Evolutionary conservation across 2,113 vertebrate genomes (phyloP).

Genomic region (Eulemur rufifrons): DNA sequence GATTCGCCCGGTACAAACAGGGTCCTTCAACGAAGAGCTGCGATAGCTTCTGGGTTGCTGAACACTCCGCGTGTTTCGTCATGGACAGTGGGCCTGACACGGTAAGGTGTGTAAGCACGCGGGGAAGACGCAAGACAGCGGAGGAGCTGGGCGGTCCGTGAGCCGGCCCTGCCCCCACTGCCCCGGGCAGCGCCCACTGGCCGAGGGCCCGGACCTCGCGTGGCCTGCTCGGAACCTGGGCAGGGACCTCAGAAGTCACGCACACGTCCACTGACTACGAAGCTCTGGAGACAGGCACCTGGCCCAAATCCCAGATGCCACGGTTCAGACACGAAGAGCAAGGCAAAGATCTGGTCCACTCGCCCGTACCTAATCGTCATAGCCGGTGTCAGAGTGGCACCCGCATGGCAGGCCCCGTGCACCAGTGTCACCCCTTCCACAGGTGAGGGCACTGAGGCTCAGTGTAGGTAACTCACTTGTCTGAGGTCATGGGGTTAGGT

Average conservation of each 20-base stretch:
- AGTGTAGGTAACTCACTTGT: background rate
- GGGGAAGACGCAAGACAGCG: background rate
- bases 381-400: background rate
- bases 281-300: background rate
- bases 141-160: background rate
- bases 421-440: background rate
- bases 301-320: background rate
- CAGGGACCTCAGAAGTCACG: background rate
- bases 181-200: background rate
- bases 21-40: background rate
- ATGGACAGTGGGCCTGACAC: background rate
- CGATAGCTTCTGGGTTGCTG: background rate
- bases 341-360: background rate
- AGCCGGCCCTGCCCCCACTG: background rate
- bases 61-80: conserved; percentile 11
- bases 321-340: background rate
- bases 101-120: background rate
- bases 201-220: background rate
- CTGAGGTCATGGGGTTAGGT: background rate
- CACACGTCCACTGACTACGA: background rate
- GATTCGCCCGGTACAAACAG: conserved; percentile 1
- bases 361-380: background rate
- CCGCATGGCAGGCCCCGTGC: background rate
- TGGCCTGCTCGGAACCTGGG: background rate
- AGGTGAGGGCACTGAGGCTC: background rate